Base-by-base conservation (phyloP, 2,888 invertebrate genomes). In the Drosophila pseudotalamancana region DNA sequence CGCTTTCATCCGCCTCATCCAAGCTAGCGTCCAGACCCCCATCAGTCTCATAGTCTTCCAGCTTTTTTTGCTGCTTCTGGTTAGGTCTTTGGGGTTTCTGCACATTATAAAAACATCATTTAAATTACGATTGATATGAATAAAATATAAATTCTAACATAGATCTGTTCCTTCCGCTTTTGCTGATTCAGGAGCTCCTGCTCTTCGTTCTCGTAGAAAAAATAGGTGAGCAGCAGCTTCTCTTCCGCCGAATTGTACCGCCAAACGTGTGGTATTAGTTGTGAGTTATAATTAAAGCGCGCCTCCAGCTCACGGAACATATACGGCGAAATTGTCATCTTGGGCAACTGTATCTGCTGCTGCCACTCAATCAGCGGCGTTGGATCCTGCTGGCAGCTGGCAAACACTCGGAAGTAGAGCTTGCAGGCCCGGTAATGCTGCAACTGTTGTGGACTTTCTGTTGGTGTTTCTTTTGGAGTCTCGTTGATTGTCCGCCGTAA, bases 301-400 rank as follows among this genome's bases (percentile, higher is more conserved):
- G 63, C 29, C 12, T 74, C 62, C n/a, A 90, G 50, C 3, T 69
- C 70, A 0, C 57, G 51, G 27, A 90, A 91, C 9, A 90, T 68
- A 23, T 65, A 70, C 6, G 88, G 90, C 3, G 91, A 91, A 21
- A 91, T 75, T 16, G 77, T 73, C 31, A 89, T 66, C 31, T 87
- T 85, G 29, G 88, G 87, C 12, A 90, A 77, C 25, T 85, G 70
- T 12, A 78, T 46, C 11, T 78, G 65, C 60, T 87, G 77, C 25
- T 80, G 72, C 29, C 72, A 64, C 3, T 87, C 25, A 3, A 79
- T 12, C 14, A 73, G 19, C 6, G 71, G 45, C 0, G 16, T 12
- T 4, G 31, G 23, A 25, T 60, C 32, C 2, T 32, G 39, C 9
- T 48, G 14, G 40, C 60, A 25, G 14, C 35, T 29, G 3, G 50